phyloP scores from a whole-genome alignment of 2,888 invertebrate species.

The Drosophila affinis region DNA sequence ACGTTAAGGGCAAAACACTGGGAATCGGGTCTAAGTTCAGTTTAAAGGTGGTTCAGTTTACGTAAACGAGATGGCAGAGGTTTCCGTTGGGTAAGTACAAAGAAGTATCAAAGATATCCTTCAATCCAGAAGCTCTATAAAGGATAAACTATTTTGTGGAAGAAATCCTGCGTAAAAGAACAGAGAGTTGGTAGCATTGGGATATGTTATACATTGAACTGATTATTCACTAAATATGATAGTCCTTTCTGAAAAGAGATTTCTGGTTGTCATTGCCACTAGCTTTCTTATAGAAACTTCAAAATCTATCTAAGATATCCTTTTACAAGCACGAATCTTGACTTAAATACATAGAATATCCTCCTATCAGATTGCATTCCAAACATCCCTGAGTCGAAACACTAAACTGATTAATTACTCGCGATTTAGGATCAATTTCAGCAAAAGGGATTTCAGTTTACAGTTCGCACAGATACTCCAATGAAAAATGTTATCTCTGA shows the following conservation, averaged over 20 bases:
- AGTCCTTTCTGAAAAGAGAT: not conserved
- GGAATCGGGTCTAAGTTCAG: constrained; percentile 15
- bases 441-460: not conserved
- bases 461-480: not conserved
- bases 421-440: not conserved
- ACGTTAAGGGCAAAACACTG: constrained; percentile 5
- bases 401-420: not conserved
- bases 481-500: not conserved
- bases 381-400: not conserved
- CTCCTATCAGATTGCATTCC: not conserved
- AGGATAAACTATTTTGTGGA: no score
- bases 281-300: not conserved
- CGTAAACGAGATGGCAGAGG: not conserved
- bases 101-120: not conserved
- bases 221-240: no score
- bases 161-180: no score
- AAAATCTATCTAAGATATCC: not conserved
- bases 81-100: not conserved
- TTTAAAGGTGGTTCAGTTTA: not conserved
- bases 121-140: no score
- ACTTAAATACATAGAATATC: not conserved
- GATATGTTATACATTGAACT: no score
- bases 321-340: not conserved
- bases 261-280: not conserved
- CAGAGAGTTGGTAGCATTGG: not conserved